Base-by-base conservation (phyloP, 2,113 vertebrate genomes). In the Circaetus cinerascens region DNA sequence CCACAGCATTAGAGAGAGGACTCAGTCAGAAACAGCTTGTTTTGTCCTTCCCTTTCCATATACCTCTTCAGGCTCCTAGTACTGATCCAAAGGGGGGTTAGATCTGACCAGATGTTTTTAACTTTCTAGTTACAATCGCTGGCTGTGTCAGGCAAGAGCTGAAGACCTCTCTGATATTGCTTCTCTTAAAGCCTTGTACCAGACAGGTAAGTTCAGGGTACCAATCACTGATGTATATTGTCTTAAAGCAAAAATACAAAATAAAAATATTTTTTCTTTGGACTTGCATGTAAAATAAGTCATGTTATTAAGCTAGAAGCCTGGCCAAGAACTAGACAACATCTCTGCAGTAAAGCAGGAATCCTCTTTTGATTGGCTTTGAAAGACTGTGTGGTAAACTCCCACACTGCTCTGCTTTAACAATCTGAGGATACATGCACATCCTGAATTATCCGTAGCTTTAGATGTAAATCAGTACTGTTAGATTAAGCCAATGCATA, bases 161-260 rank as follows among this genome's bases (percentile, higher is more conserved):
- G 99, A 99, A 86, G 99, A 99, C 92, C 98, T 99, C 53, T 99
- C 99, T 12, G 99, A 99, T 97, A 98, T 99, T 81, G 99, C 99
- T 66, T 99, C 99, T 17, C 98, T 99, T 63, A 99, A 99, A 97
- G 99, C 99, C 18, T 98, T 99, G 90, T 99, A 99, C 97, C 99
- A 99, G 94, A 99, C 99, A 53, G 99, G 99, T 99, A 93, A 94
- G 98, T 95, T 77, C 36, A 13, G 32, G 7, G 13, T 81, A 64
- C 36, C 5, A 2, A 21, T 63, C 30, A 30, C 40, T 59, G 26
- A 60, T 40, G 22, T 69, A 4, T 13, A 5, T 73, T 66, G 32
- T 38, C 16, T 63, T 63, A 43, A 83, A 88, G 45, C 46, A 77
- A 91, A 90, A 92, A 40, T 40, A 59, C 15, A 74, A 86, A 11